Conservation (phyloP, 2,797 vertebrate species). For the Okamejei kenojei region DNA sequence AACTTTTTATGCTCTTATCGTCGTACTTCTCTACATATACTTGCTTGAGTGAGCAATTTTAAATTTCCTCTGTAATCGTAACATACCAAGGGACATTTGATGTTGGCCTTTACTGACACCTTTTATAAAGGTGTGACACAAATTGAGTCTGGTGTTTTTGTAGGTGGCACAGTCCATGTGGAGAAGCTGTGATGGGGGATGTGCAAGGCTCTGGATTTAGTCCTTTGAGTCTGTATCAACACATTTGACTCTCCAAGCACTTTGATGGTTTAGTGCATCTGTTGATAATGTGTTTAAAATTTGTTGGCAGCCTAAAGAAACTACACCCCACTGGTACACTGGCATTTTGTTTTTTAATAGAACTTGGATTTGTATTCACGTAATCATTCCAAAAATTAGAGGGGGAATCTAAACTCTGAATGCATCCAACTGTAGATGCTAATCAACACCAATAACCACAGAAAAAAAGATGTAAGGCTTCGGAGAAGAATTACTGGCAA, state of each 20-base stretch:
- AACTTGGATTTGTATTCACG: neutral
- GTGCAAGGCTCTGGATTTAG: neutral
- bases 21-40: neutral
- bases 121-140: too few relatives aligned
- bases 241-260: conserved; percentile 17
- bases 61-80: neutral
- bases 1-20: neutral
- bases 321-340: conserved; percentile 20
- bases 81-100: neutral
- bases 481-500: neutral
- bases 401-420: conserved; percentile 1
- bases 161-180: neutral
- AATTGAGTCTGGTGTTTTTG: too few relatives aligned
- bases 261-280: conserved; percentile 26
- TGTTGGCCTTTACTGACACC: neutral
- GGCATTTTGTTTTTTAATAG: conserved; percentile 30
- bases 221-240: neutral
- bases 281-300: neutral
- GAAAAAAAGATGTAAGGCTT: neutral
- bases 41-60: neutral
- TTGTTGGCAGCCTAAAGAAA: conserved; percentile 14
- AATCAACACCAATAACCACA: neutral
- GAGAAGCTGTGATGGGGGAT: too few relatives aligned
- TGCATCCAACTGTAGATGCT: neutral
- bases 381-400: conserved; percentile 28